phyloP scores from a whole-genome alignment of 2,113 vertebrate genomes.

The Nansenia antarctica region DNA sequence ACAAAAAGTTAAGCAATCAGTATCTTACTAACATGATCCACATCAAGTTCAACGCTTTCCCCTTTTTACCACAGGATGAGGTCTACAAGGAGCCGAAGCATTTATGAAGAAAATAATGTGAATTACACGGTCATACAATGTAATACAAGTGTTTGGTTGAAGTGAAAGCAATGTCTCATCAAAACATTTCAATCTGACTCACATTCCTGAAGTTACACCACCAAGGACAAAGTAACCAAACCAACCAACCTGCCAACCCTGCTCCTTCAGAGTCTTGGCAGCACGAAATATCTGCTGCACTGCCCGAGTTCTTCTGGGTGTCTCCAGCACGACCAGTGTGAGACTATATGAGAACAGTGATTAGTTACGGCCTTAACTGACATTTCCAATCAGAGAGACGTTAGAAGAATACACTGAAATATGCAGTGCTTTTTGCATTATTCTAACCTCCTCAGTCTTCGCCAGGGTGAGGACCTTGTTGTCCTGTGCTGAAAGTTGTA shows the following conservation, averaged over 20 bases:
- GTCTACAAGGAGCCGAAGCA: background rate
- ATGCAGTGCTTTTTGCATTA: background rate
- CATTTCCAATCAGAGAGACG: background rate
- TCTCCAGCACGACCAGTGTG: slow-evolving; percentile 75
- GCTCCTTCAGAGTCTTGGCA: slow-evolving; percentile 69
- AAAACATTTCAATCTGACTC: too few relatives aligned
- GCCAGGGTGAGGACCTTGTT: slow-evolving; percentile 68
- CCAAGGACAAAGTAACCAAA: too few relatives aligned
- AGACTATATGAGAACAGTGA: slow-evolving; percentile 63
- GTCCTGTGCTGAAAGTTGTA: slow-evolving; percentile 72
- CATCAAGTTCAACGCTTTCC: background rate
- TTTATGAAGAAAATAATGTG: background rate
- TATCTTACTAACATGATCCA: background rate
- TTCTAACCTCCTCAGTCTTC: slow-evolving; percentile 77
- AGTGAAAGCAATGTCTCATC: background rate
- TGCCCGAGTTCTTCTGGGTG: slow-evolving; percentile 78
- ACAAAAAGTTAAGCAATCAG: background rate
- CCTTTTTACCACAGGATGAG: background rate
- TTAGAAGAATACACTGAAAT: background rate
- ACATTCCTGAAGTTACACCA: too few relatives aligned
- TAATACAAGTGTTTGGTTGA: background rate
- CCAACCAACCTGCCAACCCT: slow-evolving; percentile 82
- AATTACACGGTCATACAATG: background rate
- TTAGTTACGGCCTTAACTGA: background rate
- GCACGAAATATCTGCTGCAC: slow-evolving; percentile 81